Conservation (phyloP, 1,140 invertebrate species). For the Lanistes nyassanus region DNA sequence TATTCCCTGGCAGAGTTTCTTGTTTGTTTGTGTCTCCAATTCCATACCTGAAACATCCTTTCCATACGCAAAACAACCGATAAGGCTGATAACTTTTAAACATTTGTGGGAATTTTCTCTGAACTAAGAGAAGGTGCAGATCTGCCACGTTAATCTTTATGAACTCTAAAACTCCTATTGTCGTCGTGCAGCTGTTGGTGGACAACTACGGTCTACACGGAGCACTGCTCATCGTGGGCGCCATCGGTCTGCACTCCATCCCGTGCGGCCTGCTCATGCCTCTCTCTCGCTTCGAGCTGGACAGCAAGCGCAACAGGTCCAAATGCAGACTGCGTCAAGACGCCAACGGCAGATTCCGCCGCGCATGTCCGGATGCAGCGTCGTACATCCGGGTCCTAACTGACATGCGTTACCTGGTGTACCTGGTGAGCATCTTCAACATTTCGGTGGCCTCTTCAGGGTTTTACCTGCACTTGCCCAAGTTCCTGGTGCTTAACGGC, state of each 20-base stretch:
- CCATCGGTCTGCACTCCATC: slow-evolving; percentile 22
- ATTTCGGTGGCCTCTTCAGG: neutral
- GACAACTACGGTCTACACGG: slow-evolving; percentile 33
- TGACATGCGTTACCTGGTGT: slow-evolving; percentile 15
- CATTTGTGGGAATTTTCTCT: neutral
- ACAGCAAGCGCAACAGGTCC: neutral
- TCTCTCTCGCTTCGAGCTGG: slow-evolving; percentile 17
- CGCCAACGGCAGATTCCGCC: no score
- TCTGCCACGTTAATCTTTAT: neutral
- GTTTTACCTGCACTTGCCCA: slow-evolving; percentile 17
- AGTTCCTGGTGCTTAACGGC: slow-evolving; percentile 10
- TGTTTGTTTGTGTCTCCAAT: no score
- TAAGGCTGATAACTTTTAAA: no score
- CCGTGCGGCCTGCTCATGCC: slow-evolving; percentile 32
- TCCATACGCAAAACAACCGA: no score
- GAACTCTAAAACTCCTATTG: neutral
- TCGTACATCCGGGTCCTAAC: neutral
- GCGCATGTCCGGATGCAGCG: no score
- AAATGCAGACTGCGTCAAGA: no score
- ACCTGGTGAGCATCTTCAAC: neutral
- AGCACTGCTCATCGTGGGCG: slow-evolving; percentile 33
- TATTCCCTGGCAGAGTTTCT: no score
- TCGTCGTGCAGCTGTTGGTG: slow-evolving; percentile 1
- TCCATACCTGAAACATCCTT: no score
- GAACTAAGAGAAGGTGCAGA: neutral